A percentile compares a stretch with the other conserved stretches of the same genome.
phyloP scores from a whole-genome alignment of 2,113 vertebrate species.

The Amazona vittata region DNA sequence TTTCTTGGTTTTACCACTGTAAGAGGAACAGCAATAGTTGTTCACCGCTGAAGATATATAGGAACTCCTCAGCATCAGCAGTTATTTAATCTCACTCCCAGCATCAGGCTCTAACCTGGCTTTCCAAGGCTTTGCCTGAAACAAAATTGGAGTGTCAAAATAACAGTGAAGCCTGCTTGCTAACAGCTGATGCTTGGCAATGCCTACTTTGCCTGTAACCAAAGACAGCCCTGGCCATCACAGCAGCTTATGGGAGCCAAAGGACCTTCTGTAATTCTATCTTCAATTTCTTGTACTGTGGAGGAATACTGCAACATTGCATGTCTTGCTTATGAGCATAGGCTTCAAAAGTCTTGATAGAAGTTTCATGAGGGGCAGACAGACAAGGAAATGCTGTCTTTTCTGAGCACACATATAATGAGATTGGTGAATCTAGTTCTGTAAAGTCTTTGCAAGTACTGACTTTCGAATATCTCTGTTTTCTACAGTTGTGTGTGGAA shows the following conservation, averaged over 20 bases:
- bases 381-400: background rate
- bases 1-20: background rate
- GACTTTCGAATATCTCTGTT: background rate
- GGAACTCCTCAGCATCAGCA: background rate
- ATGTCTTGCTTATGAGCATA: background rate
- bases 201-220: background rate
- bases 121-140: background rate
- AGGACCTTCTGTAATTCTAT: background rate
- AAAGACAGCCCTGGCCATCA: accelerated
- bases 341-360: background rate
- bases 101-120: background rate
- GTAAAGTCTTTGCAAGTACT: background rate
- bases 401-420: background rate
- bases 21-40: background rate
- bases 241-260: background rate
- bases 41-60: background rate
- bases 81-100: background rate
- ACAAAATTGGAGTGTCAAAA: background rate
- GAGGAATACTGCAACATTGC: background rate
- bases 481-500: background rate
- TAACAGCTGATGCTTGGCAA: background rate
- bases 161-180: background rate
- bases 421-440: background rate
- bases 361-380: background rate
- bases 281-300: background rate